These are phyloP conservation scores for Lasioglossum figueresi DNA, from an alignment of 2,888 invertebrate genomes.

Conservation along the genomic window DNA sequence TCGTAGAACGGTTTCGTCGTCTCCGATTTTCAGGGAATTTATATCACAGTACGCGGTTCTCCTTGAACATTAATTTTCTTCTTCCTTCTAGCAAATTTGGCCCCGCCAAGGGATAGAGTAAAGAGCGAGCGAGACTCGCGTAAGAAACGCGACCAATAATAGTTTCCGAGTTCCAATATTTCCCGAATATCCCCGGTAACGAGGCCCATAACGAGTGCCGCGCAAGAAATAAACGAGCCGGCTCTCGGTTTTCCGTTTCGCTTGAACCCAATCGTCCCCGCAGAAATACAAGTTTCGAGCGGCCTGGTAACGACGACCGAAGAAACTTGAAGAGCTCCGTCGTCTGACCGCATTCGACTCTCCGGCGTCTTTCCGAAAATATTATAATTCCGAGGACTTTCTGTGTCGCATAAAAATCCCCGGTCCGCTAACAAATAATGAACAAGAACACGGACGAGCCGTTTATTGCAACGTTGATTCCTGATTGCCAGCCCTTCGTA, in stretches of 20 bases:
- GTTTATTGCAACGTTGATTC: background rate
- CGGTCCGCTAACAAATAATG: background rate
- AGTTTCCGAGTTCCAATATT: slow-evolving; percentile 39
- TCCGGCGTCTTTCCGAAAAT: background rate
- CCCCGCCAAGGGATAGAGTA: background rate
- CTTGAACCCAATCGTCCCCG: slow-evolving; percentile 40
- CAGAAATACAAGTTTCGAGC: slow-evolving; percentile 66
- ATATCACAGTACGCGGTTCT: background rate
- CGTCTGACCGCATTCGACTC: slow-evolving; percentile 29
- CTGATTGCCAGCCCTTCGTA: background rate
- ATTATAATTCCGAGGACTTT: background rate
- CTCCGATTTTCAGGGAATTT: background rate
- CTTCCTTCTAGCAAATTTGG: background rate
- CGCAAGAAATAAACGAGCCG: slow-evolving; percentile 46
- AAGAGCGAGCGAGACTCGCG: background rate
- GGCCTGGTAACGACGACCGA: slow-evolving; percentile 43
- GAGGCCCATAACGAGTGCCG: slow-evolving; percentile 45
- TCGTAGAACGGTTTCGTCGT: background rate
- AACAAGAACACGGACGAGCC: background rate
- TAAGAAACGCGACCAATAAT: slow-evolving; percentile 11
- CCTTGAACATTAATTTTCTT: no score
- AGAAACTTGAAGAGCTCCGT: slow-evolving; percentile 31
- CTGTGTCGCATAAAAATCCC: background rate
- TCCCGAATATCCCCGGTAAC: slow-evolving; percentile 33
- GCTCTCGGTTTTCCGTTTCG: slow-evolving; percentile 43